Evolutionary conservation across 2,888 invertebrate species (phyloP), one percentile per base, ranked within the genome.

Genomic region (Hydroisotoma schaefferi): DNA sequence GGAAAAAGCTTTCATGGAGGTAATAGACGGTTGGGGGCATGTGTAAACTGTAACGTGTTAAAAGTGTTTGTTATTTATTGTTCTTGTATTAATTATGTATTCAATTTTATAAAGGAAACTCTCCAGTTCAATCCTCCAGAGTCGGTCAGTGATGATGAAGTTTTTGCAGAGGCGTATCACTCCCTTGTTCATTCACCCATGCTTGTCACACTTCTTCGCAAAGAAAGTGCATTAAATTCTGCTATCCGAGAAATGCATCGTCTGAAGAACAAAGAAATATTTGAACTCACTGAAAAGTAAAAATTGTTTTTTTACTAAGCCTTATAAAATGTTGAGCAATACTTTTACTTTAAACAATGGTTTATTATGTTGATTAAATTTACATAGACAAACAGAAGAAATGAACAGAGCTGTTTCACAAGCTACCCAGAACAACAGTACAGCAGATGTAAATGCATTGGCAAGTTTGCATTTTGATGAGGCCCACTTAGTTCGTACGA

Each of bases 121-220:
- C 81, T 87, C 47, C 88, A 88, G 74, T 91, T 87, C 81, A 88
- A 90, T 0, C 90, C 90, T 74, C 86, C 86, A 59, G 82, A 87
- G 62, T 85, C 88, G 46, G 87, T 89, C 0, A 86, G 88, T 0
- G 90, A 92, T 76, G 89, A 91, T 75, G 90, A 91, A 77, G 81
- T 88, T 38, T 90, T 92, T 79, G 88, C 89, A 2, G 87, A 87
- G 2, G 89, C 90, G 23, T 92, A 92, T 76, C 90, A 92, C 76
- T 81, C 82, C 65, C 76, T 85, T 65, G 88, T 91, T 2, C 91
- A 91, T 76, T 92, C 92, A 0, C 87, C 89, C 0, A 90, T 90
- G 0, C 78, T 94, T 25, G 90, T 92, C 75, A 88, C 90, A 0
- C 88, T 95, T 75, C 80, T 95, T 22, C 88, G 90, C 74, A 85